Percentiles rank a stretch among this genome's conserved stretches.
phyloP scores from a whole-genome alignment of 1,140 invertebrate species.

The Drosophila murphyi region DNA sequence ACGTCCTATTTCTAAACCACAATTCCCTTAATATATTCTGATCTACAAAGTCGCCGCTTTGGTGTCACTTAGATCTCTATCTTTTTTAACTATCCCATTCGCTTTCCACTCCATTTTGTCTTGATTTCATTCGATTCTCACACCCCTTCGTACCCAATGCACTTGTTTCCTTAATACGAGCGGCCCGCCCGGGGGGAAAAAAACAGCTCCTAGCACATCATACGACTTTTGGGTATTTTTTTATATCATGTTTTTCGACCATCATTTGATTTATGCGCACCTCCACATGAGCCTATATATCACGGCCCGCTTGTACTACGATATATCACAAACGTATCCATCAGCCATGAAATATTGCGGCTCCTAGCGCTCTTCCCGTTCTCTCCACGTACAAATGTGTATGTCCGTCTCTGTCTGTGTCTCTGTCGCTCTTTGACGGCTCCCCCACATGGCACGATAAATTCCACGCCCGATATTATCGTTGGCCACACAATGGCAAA shows the following conservation, averaged over 20 bases:
- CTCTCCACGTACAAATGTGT: not conserved
- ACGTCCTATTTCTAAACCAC: slow-evolving; percentile 4
- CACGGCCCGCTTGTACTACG: slow-evolving; percentile 45
- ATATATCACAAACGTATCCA: slow-evolving; percentile 69
- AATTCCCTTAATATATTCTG: slow-evolving; percentile 2
- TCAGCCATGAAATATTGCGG: slow-evolving; percentile 76
- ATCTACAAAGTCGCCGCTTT: slow-evolving; percentile 27
- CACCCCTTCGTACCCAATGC: not conserved
- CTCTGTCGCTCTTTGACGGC: slow-evolving; percentile 36
- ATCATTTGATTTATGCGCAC: slow-evolving; percentile 68
- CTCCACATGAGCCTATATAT: slow-evolving; percentile 73
- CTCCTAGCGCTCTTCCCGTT: slow-evolving; percentile 24
- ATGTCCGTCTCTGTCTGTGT: not conserved
- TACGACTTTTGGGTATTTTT: slow-evolving; percentile 19
- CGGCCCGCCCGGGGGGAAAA: slow-evolving; percentile 11
- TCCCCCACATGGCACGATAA: slow-evolving; percentile 70
- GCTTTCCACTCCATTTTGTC: slow-evolving; percentile 17
- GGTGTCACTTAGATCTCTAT: slow-evolving; percentile 26
- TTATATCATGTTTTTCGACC: slow-evolving; percentile 21
- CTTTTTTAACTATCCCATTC: not conserved
- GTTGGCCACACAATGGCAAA: slow-evolving; percentile 77
- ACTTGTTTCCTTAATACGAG: slow-evolving; percentile 28
- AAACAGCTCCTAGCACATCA: slow-evolving; percentile 16
- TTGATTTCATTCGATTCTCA: not conserved
- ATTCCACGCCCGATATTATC: slow-evolving; percentile 78